phyloP scores from a whole-genome alignment of 2,888 invertebrate genomes.

The Perizoma affinitatum region DNA sequence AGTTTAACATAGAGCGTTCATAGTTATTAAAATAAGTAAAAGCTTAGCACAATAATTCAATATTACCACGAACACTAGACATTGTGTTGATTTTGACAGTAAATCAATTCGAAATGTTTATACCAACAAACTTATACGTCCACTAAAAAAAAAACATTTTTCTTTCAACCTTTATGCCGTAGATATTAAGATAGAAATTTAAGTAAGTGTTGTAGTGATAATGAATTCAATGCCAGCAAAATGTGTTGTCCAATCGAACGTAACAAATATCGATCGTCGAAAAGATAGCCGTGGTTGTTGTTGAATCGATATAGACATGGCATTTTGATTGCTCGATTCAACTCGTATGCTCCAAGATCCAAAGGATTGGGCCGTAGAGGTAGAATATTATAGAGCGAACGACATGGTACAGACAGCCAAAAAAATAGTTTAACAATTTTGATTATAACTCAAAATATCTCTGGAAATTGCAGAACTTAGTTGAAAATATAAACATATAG shows the following conservation, averaged over 20 bases:
- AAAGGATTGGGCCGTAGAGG: conserved; percentile 12
- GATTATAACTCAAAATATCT: no score
- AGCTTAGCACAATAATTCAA: conserved; percentile 64
- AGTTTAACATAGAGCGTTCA: conserved; percentile 52
- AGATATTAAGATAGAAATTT: conserved; percentile 22
- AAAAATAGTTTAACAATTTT: no score
- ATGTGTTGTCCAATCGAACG: conserved; percentile 65
- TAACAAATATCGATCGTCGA: conserved; percentile 79
- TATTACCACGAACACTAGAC: conserved; percentile 73
- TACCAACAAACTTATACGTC: conserved; percentile 40
- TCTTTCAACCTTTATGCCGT: conserved; percentile 18
- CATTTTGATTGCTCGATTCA: conserved; percentile 80
- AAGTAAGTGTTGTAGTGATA: conserved; percentile 23
- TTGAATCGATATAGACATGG: conserved; percentile 80
- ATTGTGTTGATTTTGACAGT: conserved; percentile 76
- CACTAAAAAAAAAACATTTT: conserved; percentile 17
- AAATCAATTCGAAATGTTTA: conserved; percentile 72
- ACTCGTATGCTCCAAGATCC: conserved; percentile 52
- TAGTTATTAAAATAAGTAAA: conserved; percentile 50
- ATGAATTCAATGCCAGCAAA: conserved; percentile 49
- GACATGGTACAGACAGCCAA: not conserved
- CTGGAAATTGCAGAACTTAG: no score
- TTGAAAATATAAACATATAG: no score
- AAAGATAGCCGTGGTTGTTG: conserved; percentile 74
- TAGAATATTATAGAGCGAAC: conserved; percentile 7